Evolutionary conservation across 2,113 vertebrate species (phyloP).

Genomic region (Anser brachyrhynchus): DNA sequence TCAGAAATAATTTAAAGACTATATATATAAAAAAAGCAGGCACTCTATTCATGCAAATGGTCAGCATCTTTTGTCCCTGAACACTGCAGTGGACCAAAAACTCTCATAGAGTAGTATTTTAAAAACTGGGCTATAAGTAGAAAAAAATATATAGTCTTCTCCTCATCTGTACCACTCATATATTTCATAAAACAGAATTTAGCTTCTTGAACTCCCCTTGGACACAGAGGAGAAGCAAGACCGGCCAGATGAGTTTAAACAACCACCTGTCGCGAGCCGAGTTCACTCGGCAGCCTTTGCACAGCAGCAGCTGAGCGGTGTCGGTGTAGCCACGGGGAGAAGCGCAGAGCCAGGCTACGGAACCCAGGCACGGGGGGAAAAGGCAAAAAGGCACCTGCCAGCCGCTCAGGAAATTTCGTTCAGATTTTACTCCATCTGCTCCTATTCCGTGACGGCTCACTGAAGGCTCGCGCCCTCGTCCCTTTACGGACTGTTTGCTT

Average conservation of each 20-base stretch:
- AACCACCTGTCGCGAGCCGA: fast-evolving
- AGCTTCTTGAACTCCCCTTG: not conserved
- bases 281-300: not conserved
- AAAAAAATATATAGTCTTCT: not conserved
- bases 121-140: not conserved
- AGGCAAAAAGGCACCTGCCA: not conserved
- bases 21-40: not conserved
- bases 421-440: fast-evolving
- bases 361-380: not conserved
- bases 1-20: not conserved
- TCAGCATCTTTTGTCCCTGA: not conserved
- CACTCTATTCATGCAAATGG: not conserved
- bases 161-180: not conserved
- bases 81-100: not conserved
- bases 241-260: not conserved
- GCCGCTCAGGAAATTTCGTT: not conserved
- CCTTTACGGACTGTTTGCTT: not conserved
- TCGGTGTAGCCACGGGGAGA: not conserved
- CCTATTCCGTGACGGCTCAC: not conserved
- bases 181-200: not conserved
- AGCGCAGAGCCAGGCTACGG: not conserved
- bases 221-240: not conserved
- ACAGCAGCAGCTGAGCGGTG: not conserved
- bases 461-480: not conserved
- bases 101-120: not conserved